Evolutionary conservation across 2,888 invertebrate species (phyloP).

Genomic region (Limenitis camilla): DNA sequence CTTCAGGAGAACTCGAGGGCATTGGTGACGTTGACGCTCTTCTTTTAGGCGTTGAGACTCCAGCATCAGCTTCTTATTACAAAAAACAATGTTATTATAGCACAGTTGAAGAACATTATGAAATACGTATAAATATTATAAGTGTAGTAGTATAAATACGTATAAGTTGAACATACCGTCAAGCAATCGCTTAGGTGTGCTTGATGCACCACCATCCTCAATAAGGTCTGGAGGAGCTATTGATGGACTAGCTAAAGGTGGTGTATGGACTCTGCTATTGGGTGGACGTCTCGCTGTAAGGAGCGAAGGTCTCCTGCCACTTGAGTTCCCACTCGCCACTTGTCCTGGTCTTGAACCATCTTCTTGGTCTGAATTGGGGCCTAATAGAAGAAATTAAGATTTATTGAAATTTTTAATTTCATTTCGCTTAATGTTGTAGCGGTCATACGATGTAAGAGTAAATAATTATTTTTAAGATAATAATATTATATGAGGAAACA

Average conservation of each 20-base stretch:
- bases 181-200: slow-evolving; percentile 82
- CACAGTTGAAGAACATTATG: not conserved
- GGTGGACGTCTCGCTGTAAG: slow-evolving; percentile 66
- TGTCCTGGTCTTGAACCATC: slow-evolving; percentile 83
- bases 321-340: slow-evolving; percentile 79
- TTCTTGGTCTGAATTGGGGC: slow-evolving; percentile 84
- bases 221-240: slow-evolving; percentile 79
- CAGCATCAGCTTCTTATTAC: slow-evolving; percentile 60
- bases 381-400: slow-evolving; percentile 34
- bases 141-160: not conserved
- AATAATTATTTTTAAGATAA: too few species aligned
- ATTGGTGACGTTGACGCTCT: slow-evolving; percentile 73
- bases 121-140: not conserved
- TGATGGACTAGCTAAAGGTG: slow-evolving; percentile 80
- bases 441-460: too few species aligned
- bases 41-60: slow-evolving; percentile 76
- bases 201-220: slow-evolving; percentile 87
- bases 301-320: slow-evolving; percentile 57
- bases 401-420: too few species aligned
- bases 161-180: slow-evolving; percentile 58
- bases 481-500: too few species aligned
- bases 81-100: too few species aligned
- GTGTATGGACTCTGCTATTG: slow-evolving; percentile 80
- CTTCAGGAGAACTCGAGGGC: slow-evolving; percentile 69
- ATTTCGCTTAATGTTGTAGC: too few species aligned